Base-by-base conservation (phyloP, 2,797 vertebrate genomes). In the Spheniscus humboldti region DNA sequence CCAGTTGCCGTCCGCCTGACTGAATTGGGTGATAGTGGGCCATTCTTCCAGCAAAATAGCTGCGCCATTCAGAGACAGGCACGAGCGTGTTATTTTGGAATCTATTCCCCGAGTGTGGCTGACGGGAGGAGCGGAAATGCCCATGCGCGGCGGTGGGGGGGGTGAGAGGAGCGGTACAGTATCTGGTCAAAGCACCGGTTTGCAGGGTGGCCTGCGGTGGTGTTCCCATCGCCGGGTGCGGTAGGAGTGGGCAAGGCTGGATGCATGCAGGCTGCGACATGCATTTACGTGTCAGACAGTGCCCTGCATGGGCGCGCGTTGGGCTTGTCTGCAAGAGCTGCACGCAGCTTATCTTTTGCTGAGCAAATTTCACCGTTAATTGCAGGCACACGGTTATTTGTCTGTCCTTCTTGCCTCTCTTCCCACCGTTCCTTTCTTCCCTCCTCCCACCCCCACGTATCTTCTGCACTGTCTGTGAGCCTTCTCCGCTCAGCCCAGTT, bases 31-130 rank as follows among this genome's bases (percentile, higher is more conserved):
- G 47, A 83, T 63, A 88, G 84, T 43, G 84, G 73, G 73, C 69
- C 73, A 69, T 95, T 94, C 93, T 96, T 92, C 71, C 87, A 77
- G 87, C 64, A 62, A 3, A 62, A 73, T 0, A 47, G 67, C 91
- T 7, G 69, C 43, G 3, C 69, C 74, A 0, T 35, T 33, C 73
- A 33, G 84, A 53, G 88, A 12, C 68, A 52, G 83, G 83, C 94
- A 91, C 7, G 10, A 35, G 86, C 9, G 0, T 59, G 88, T 57
- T 19, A 4, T 10, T 79, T 48, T 15, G 80, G 83, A 27, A 18
- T 37, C 27, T 35, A 0, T 4, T 57, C 50, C 56, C 62, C 3
- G 17, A 20, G 25, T 0, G 25, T 9, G 20, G 53, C 59, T 56
- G 53, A 8, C 0, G 13, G 27, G 86, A 63, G 76, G 53, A 31